Evolutionary conservation across 2,888 invertebrate species (phyloP).

Genomic region (Agonopterix heracliana): DNA sequence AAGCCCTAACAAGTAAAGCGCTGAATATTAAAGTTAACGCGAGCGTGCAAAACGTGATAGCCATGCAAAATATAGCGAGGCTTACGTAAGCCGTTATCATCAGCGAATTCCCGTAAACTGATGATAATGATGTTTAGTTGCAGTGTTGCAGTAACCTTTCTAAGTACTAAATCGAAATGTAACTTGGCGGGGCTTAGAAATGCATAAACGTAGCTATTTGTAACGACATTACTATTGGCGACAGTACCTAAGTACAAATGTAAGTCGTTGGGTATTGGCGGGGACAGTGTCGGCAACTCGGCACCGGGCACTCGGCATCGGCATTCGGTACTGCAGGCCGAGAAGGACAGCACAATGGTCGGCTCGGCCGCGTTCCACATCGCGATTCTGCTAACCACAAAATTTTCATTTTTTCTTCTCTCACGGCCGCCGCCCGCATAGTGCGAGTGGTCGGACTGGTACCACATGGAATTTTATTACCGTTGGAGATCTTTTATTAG

Average conservation of each 20-base stretch:
- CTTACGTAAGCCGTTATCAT: slow-evolving; percentile 47
- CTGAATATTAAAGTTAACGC: slow-evolving; percentile 43
- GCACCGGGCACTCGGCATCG: background rate
- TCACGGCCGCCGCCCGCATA: slow-evolving; percentile 50
- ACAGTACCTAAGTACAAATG: background rate
- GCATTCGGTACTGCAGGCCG: background rate
- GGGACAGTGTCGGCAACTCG: background rate
- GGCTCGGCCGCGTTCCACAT: slow-evolving; percentile 26
- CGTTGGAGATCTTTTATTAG: slow-evolving; percentile 34
- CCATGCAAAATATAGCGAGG: slow-evolving; percentile 41
- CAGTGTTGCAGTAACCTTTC: background rate
- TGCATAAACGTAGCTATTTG: background rate
- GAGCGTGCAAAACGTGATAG: slow-evolving; percentile 38
- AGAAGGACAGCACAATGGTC: slow-evolving; percentile 24
- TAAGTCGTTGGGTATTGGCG: too few species aligned
- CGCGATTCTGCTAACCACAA: slow-evolving; percentile 48
- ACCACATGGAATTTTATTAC: slow-evolving; percentile 45
- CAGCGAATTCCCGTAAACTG: slow-evolving; percentile 51
- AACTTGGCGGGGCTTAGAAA: background rate
- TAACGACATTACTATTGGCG: background rate
- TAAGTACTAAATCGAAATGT: background rate
- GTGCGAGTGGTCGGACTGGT: slow-evolving; percentile 34
- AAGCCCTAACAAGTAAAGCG: slow-evolving; percentile 28
- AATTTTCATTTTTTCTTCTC: slow-evolving; percentile 43
- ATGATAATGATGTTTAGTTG: slow-evolving; percentile 20